Evolutionary conservation across 2,113 vertebrate species (phyloP).

Genomic region (Sphyrna mokarran): DNA sequence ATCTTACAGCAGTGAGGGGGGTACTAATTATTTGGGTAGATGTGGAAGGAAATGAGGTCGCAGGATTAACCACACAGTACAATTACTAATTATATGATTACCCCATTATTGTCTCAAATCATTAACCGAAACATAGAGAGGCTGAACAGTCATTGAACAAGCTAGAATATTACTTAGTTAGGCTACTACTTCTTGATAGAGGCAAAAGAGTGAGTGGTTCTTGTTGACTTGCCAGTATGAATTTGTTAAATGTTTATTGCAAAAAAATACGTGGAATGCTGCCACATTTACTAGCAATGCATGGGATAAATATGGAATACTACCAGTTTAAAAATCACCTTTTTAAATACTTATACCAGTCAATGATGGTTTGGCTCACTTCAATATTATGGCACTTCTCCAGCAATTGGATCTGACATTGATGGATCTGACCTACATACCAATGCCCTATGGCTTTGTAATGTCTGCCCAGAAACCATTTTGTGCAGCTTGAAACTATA

Average conservation of each 20-base stretch:
- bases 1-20: background rate
- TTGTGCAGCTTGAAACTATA: background rate
- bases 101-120: background rate
- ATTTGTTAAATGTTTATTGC: background rate
- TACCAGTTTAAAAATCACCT: background rate
- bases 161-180: too few relatives aligned
- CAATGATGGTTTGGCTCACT: background rate
- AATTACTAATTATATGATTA: background rate
- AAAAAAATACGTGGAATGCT: background rate
- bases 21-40: background rate
- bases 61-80: background rate
- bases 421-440: background rate
- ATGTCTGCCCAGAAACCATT: background rate
- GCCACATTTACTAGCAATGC: background rate
- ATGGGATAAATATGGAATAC: background rate
- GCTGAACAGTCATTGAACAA: background rate
- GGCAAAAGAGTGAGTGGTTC: too few relatives aligned
- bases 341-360: background rate
- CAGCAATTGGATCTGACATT: background rate
- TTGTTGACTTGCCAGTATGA: too few relatives aligned
- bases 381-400: background rate
- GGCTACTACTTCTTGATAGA: too few relatives aligned
- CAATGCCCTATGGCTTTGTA: background rate
- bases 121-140: background rate
- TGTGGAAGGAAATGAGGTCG: background rate